phyloP scores from a whole-genome alignment of 2,888 invertebrate genomes.

The Chrysolina haemoptera region DNA sequence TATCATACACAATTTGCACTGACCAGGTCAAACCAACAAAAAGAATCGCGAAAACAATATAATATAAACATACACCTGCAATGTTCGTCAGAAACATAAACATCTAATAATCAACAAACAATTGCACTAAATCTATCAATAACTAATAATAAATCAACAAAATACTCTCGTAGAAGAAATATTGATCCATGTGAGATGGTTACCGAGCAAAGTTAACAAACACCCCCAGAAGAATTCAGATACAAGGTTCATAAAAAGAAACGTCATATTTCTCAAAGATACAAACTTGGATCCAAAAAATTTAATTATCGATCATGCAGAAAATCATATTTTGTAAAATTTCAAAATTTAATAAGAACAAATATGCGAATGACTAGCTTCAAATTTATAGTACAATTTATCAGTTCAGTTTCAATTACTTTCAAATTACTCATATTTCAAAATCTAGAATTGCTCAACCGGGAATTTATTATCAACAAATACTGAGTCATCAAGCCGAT shows the following conservation, averaged over 20 bases:
- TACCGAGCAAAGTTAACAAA: not conserved
- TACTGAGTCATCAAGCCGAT: too few species aligned
- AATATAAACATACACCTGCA: conserved; percentile 22
- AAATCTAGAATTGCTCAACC: too few species aligned
- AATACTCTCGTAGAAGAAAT: conserved; percentile 6
- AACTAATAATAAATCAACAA: conserved; percentile 29
- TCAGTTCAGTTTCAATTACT: too few species aligned
- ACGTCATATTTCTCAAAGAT: not conserved
- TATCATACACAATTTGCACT: conserved; percentile 45
- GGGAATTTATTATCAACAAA: too few species aligned
- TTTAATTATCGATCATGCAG: too few species aligned
- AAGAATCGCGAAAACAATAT: conserved; percentile 32
- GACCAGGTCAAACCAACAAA: conserved; percentile 37
- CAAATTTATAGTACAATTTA: too few species aligned
- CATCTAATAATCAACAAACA: conserved; percentile 39
- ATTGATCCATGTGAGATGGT: conserved; percentile 11
- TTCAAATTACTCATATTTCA: too few species aligned
- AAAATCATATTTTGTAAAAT: too few species aligned
- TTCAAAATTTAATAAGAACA: too few species aligned
- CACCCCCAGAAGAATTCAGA: not conserved
- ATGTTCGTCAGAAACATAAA: conserved; percentile 31
- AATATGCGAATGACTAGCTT: too few species aligned
- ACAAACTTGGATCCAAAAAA: too few species aligned
- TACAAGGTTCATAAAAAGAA: too few species aligned
- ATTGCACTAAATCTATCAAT: conserved; percentile 41